Evolutionary conservation across 1,140 invertebrate species (phyloP), one percentile per base, ranked within the genome.

Genomic region (Homarus americanus): DNA sequence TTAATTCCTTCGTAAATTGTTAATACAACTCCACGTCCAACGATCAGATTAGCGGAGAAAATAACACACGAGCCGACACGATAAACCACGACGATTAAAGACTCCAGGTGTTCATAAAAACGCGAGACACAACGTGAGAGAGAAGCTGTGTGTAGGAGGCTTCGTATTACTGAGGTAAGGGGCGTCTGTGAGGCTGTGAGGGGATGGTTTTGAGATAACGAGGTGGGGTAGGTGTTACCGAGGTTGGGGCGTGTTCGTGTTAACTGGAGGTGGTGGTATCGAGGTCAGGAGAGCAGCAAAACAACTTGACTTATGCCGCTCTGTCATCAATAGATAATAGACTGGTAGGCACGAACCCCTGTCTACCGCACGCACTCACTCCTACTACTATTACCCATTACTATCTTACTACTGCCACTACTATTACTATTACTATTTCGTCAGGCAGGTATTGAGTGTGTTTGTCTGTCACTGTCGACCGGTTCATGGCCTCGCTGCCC

Each of bases 251-350:
- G n/a, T 32, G 3, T 69, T 69, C 63, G 63, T 69, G 63, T 32
- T 69, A 32, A 32, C 5, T 69, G 63, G n/a, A 7, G n/a, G 66
- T 34, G 28, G 49, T n/a, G 38, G 38, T 72, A 79, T 10, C 73
- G 86, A 66, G 85, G 75, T 79, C 73, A 38, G 9, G 4, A n/a
- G 75, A 76, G 28, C 12, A 90, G 69, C 66, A 58, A 83, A 90
- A 90, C 87, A 83, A 83, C 69, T 76, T 84, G 87, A 83, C 82
- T 90, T 90, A 90, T 69, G 72, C 87, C 63, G 87, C 87, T 63
- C 87, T 90, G 80, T 90, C 87, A 82, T 90, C 79, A 75, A 75
- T 76, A 53, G 69, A 44, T 83, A 58, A 90, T 75, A 63, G 34
- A 76, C 66, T 40, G 36, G 80, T 58, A 78, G 66, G 49, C 80